A percentile compares a stretch with the other conserved stretches of the same genome.
Evolutionary conservation across 2,113 vertebrate species (phyloP).

Genomic region (Strix aluco): DNA sequence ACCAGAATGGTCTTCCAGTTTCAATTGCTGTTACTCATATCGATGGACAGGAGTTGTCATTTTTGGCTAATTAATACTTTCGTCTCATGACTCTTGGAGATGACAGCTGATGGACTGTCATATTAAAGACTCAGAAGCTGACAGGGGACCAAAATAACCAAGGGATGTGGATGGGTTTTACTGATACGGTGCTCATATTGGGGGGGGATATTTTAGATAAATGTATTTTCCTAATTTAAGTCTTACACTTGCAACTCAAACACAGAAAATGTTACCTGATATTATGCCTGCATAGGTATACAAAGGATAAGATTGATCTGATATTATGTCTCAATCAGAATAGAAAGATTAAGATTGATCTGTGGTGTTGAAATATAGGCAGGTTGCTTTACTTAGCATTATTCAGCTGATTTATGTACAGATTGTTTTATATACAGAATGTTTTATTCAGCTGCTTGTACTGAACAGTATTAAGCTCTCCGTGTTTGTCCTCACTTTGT

Average conservation of each 20-base stretch:
- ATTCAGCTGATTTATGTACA: not conserved
- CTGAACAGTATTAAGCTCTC: not conserved
- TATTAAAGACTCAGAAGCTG: slow-evolving; percentile 25
- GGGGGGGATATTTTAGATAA: not conserved
- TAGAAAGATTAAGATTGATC: not conserved
- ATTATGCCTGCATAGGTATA: not conserved
- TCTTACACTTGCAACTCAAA: not conserved
- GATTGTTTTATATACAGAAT: not conserved
- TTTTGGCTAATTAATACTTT: slow-evolving; percentile 24
- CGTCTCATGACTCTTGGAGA: not conserved
- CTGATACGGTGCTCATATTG: not conserved
- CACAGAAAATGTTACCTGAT: not conserved
- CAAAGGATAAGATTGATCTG: not conserved
- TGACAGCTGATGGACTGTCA: slow-evolving; percentile 34
- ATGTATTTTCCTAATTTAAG: not conserved
- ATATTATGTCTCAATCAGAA: not conserved
- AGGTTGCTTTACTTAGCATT: not conserved
- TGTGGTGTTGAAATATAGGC: not conserved
- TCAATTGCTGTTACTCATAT: not conserved
- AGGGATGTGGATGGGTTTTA: not conserved
- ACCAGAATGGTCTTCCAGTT: not conserved
- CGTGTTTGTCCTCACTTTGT: not conserved
- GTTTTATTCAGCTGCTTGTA: not conserved
- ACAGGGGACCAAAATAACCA: not conserved
- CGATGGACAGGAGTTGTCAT: not conserved